Evolutionary conservation across 2,113 vertebrate species (phyloP), one percentile per base, ranked within the genome.

Genomic region (Leucopsar rothschildi): DNA sequence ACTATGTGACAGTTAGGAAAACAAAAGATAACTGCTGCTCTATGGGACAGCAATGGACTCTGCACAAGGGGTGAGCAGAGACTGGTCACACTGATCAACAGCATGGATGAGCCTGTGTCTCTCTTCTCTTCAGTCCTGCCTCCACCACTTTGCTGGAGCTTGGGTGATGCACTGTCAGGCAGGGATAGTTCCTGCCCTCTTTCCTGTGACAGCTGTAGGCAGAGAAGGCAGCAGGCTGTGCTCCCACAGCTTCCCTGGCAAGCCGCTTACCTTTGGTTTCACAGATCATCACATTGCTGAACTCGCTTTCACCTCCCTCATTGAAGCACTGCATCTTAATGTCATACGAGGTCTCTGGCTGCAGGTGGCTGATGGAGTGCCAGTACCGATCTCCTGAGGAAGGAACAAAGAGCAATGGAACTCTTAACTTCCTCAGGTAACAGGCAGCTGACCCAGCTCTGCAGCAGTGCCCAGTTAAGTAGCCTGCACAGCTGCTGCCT

Each of bases 301-400:
- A 99, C 82, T 99, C 99, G 5, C 99, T 99, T 96, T 99, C 99
- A 0, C 99, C 99, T 3, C 99, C 99, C 95, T 99, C 99, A 0
- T 99, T 99, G 97, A 99, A 99, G 96, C 99, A 99, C 60, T 99
- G 99, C 99, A 99, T 99, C 97, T 99, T 99, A 90, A 99, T 99
- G 96, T 99, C 99, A 3, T 99, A 99, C 0, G 99, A 99, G 5
- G 99, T 99, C 95, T 99, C 99, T 0, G 99, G 99, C 98, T 99
- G 99, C 57, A 99, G 98, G 97, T 99, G 98, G 35, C 98, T 99
- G 97, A 99, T 99, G 25, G 98, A 99, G 79, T 99, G 99, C 99
- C 99, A 99, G 95, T 99, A 99, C 18, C 98, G 97, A 39, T 99
- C 99, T 70, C 98, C 98, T 99, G 96, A 65, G 63, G 73, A 31